phyloP scores from a whole-genome alignment of 2,113 vertebrate genomes.

The Eira barbara region DNA sequence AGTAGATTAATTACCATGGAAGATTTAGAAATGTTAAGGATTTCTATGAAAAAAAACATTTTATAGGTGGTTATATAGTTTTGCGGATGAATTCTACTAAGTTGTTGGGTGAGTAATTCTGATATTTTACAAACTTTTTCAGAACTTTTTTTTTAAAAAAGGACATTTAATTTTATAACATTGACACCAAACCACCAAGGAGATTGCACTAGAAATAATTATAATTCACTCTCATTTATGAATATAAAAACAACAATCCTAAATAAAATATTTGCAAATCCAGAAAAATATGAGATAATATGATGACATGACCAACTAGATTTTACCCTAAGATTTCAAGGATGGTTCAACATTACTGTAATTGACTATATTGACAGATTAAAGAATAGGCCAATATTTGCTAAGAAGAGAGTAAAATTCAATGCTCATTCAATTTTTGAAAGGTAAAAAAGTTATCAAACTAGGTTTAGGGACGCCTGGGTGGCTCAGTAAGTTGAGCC shows the following conservation, averaged over 20 bases:
- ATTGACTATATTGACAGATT: neutral
- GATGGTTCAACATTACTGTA: neutral
- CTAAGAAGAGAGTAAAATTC: neutral
- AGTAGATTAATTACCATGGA: neutral
- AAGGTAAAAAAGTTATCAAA: neutral
- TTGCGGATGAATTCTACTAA: neutral
- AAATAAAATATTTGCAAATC: slow-evolving; percentile 27
- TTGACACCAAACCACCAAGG: neutral
- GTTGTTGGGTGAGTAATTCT: neutral
- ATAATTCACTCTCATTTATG: neutral
- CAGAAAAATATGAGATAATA: neutral
- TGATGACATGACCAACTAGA: neutral
- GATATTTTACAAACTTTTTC: slow-evolving; percentile 10
- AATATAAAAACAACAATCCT: neutral
- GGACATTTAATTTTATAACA: neutral
- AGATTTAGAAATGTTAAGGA: neutral
- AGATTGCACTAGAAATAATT: neutral
- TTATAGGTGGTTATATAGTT: neutral
- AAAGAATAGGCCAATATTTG: neutral
- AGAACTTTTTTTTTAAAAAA: neutral
- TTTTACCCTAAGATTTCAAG: neutral
- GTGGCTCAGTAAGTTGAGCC: too few relatives aligned
- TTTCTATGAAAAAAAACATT: slow-evolving; percentile 8
- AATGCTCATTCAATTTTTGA: neutral
- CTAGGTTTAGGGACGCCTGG: neutral